These are phyloP conservation scores for Merops nubicus DNA, from an alignment of 2,113 vertebrate genomes.

Conservation along the genomic window DNA sequence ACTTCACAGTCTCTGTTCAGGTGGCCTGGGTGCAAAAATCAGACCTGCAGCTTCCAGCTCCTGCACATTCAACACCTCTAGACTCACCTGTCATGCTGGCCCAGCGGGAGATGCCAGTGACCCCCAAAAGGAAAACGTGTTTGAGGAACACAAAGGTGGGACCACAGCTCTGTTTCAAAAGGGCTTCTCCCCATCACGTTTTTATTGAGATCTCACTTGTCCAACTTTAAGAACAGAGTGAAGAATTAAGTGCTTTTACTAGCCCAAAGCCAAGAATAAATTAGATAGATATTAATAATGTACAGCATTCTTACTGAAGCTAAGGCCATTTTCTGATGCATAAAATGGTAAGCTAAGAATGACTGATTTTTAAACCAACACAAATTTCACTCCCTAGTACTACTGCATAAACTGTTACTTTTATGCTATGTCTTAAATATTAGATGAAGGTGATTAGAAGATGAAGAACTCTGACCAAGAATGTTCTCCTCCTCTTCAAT, in stretches of 20 bases:
- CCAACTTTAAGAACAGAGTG: neutral
- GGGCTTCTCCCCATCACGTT: neutral
- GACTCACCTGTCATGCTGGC: neutral
- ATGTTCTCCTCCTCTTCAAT: neutral
- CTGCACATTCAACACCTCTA: neutral
- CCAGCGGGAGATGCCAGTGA: neutral
- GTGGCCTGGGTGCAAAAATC: neutral
- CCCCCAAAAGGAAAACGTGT: neutral
- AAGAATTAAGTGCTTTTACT: conserved; percentile 37
- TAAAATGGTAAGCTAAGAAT: conserved; percentile 30
- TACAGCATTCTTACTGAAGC: neutral
- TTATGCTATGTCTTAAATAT: conserved; percentile 11
- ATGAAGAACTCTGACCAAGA: neutral
- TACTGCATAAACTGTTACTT: neutral
- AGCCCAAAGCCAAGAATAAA: conserved; percentile 39
- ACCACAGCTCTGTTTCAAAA: neutral
- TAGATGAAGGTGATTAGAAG: neutral
- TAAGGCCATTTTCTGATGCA: conserved; percentile 51
- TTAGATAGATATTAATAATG: neutral
- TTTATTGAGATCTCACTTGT: neutral
- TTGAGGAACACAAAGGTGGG: neutral
- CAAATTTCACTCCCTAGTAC: neutral
- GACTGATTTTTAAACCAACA: conserved; percentile 33
- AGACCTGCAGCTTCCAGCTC: neutral
- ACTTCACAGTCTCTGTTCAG: neutral